Percentiles rank a stretch among this genome's conserved stretches.
Evolutionary conservation across 1,140 invertebrate species (phyloP).

Genomic region (Platyura marginata): DNA sequence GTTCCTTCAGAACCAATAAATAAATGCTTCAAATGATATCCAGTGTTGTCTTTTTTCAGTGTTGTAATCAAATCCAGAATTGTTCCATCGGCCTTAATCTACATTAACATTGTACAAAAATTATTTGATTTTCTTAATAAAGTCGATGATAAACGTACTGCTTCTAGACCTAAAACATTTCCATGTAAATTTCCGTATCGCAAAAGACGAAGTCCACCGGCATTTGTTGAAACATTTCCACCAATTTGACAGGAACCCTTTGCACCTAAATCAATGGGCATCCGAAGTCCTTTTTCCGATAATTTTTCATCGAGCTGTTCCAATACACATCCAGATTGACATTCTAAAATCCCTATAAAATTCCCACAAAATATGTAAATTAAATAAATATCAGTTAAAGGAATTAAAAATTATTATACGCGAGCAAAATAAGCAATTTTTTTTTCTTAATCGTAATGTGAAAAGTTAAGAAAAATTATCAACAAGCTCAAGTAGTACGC

Average conservation of each 20-base stretch:
- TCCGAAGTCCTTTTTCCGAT: constrained; percentile 54
- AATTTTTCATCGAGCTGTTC: constrained; percentile 68
- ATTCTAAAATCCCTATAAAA: constrained; percentile 63
- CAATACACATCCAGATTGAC: constrained; percentile 84
- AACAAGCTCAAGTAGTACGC: too few species aligned
- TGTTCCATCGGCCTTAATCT: constrained; percentile 75
- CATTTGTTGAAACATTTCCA: constrained; percentile 93
- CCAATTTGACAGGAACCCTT: constrained; percentile 96
- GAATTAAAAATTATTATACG: too few species aligned
- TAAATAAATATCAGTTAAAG: too few species aligned
- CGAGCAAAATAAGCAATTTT: too few species aligned
- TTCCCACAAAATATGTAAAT: too few species aligned
- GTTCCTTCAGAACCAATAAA: constrained; percentile 98
- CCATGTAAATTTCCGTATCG: constrained; percentile 93
- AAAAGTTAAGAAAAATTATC: too few species aligned
- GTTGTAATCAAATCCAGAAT: constrained; percentile 69
- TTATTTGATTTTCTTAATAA: too few species aligned
- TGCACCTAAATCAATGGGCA: constrained; percentile 91
- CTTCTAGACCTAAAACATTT: constrained; percentile 81
- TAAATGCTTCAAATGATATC: constrained; percentile 89
- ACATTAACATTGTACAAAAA: too few species aligned
- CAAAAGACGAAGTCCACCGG: constrained; percentile 81
- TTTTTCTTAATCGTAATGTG: too few species aligned
- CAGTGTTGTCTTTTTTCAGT: constrained; percentile 94
- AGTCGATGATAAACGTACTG: too few species aligned